Evolutionary conservation across 2,888 invertebrate species (phyloP).

Genomic region (Acleris emargana): DNA sequence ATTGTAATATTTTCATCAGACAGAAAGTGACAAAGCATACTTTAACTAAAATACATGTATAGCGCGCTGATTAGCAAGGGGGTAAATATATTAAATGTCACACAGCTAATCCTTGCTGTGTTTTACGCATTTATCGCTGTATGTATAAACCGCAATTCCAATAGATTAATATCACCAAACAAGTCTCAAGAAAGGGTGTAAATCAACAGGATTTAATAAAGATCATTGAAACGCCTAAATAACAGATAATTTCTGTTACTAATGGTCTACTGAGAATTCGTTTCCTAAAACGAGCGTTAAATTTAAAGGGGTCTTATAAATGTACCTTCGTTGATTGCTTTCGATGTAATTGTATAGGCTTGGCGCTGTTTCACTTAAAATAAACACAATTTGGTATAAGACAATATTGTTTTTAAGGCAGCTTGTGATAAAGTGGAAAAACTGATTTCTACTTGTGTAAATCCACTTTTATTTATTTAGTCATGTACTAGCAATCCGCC

Average conservation of each 20-base stretch:
- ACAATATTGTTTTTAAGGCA: not conserved
- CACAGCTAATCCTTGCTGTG: no score
- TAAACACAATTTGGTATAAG: not conserved
- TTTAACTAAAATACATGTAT: no score
- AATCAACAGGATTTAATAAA: not conserved
- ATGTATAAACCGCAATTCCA: no score
- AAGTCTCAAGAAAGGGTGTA: not conserved
- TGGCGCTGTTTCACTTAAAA: not conserved
- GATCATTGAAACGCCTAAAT: not conserved
- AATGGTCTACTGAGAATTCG: conserved; percentile 17
- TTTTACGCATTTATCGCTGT: no score
- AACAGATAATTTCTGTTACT: conserved; percentile 25
- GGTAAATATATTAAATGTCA: no score
- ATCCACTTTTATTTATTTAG: no score
- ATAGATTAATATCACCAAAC: not conserved
- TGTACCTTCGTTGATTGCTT: conserved; percentile 24
- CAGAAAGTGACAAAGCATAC: no score
- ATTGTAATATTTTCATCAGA: no score
- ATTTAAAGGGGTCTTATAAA: conserved; percentile 26
- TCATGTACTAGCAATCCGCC: no score
- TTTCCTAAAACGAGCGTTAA: conserved; percentile 18
- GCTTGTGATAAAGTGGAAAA: not conserved
- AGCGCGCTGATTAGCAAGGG: no score
- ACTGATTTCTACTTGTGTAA: not conserved
- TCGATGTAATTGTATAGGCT: conserved; percentile 1